Evolutionary conservation across 2,797 vertebrate genomes (phyloP), one percentile per base, ranked within the genome.

Genomic region (Pangasius larnaudii): DNA sequence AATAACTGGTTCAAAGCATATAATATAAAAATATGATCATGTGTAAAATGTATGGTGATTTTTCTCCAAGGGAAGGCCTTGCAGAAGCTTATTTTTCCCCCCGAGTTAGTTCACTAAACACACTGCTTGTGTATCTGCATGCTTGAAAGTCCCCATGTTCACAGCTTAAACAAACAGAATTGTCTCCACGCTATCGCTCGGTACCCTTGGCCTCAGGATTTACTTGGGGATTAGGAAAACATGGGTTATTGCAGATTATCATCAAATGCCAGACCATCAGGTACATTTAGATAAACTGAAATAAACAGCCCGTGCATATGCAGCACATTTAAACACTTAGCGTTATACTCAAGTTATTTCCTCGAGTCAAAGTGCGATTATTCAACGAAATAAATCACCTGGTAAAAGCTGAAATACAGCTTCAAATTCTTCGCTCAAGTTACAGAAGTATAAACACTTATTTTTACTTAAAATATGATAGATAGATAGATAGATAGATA

Each of bases 111-210:
- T 61, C 24, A 11, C 16, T 49, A 49, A 65, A 67, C 74, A 33
- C n/a, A 0, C 77, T 56, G 74, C 8, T 27, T 42, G 24, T 69
- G 33, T 36, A 27, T 18, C 11, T 36, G 30, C 46, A 42, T n/a
- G 36, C 51, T 46, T 46, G 2, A 79, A 33, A 53, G n/a, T 78
- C 51, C 4, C 30, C 22, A 9, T 65, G 19, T 61, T 22, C n/a
- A 77, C 85, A n/a, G n/a, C 79, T 49, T 79, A 80, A 86, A 56
- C 85, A 86, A 86, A 80, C 77, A 81, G 59, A 83, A 49, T 49
- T 46, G 81, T 11, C 19, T 80, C 36, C 49, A 46, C 18, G 5
- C 53, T 56, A 58, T 39, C 63, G 33, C 51, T 6, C 33, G 1
- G 1, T 81, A 56, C 51, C 65, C 65, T 87, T 33, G 24, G 46